These are phyloP conservation scores for Thysanoteuthis rhombus DNA, from an alignment of 2,888 invertebrate genomes.

Conservation along the genomic window DNA sequence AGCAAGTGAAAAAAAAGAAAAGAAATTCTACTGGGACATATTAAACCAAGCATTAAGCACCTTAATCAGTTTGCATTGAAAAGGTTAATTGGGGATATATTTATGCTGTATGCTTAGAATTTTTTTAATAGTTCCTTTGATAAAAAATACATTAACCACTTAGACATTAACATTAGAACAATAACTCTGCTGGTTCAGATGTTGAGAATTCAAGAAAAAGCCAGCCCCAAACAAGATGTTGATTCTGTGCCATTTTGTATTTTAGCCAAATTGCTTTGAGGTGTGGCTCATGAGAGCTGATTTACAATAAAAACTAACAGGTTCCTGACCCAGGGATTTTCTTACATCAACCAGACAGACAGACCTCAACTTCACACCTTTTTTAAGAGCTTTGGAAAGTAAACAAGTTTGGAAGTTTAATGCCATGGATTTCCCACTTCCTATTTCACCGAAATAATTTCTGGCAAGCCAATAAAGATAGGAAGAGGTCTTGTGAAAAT, in stretches of 20 bases:
- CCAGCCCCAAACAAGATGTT: not conserved
- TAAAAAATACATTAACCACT: too few species aligned
- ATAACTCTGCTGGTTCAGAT: not conserved
- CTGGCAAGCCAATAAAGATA: not conserved
- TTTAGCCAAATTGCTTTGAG: not conserved
- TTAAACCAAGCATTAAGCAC: too few species aligned
- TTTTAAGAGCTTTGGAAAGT: not conserved
- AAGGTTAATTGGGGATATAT: too few species aligned
- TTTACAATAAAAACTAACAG: not conserved
- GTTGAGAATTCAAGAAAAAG: not conserved
- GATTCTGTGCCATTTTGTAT: not conserved
- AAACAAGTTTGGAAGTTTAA: not conserved
- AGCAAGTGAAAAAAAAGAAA: too few species aligned
- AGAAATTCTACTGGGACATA: too few species aligned
- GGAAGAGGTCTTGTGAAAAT: not conserved
- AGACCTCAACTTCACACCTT: not conserved
- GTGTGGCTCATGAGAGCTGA: not conserved
- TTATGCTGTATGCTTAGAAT: too few species aligned
- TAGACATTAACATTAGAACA: not conserved
- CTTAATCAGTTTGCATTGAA: too few species aligned
- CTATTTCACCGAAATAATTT: not conserved
- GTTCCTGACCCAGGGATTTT: not conserved
- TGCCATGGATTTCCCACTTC: not conserved
- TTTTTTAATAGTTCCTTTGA: too few species aligned
- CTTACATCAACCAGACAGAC: not conserved